Conservation (phyloP, 2,113 vertebrate genomes). For the Acrocephalus arundinaceus region DNA sequence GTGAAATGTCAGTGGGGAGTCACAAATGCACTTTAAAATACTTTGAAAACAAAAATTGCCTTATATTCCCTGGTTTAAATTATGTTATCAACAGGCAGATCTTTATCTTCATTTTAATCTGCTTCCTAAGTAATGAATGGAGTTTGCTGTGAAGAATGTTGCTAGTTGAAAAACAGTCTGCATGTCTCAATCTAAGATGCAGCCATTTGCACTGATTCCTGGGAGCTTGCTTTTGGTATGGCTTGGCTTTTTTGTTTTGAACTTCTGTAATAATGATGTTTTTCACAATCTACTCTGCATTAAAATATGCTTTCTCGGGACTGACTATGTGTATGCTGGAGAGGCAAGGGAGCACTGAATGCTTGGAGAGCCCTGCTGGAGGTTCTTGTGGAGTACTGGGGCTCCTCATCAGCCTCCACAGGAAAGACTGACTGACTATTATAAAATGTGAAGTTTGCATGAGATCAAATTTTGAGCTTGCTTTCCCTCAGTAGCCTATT, state of each 20-base stretch:
- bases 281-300: neutral
- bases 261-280: neutral
- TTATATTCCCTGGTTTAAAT: neutral
- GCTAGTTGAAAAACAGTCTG: neutral
- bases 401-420: rapidly evolving
- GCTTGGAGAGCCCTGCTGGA: rapidly evolving
- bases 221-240: neutral
- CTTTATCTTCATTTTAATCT: conserved; percentile 4
- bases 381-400: neutral
- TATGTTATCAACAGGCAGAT: neutral
- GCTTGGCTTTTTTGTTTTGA: neutral
- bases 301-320: neutral
- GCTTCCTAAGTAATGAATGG: neutral
- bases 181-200: neutral
- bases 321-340: neutral
- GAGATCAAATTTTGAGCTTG: neutral
- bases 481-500: neutral
- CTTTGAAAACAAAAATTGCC: conserved; percentile 21
- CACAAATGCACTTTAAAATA: neutral
- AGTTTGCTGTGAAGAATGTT: neutral
- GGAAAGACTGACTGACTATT: neutral
- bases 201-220: neutral
- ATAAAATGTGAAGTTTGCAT: neutral
- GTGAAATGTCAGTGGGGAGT: conserved; percentile 43
- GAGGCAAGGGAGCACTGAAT: neutral